Evolutionary conservation across 2,797 vertebrate genomes (phyloP), one percentile per base, ranked within the genome.

Genomic region (Lithobates pipiens): DNA sequence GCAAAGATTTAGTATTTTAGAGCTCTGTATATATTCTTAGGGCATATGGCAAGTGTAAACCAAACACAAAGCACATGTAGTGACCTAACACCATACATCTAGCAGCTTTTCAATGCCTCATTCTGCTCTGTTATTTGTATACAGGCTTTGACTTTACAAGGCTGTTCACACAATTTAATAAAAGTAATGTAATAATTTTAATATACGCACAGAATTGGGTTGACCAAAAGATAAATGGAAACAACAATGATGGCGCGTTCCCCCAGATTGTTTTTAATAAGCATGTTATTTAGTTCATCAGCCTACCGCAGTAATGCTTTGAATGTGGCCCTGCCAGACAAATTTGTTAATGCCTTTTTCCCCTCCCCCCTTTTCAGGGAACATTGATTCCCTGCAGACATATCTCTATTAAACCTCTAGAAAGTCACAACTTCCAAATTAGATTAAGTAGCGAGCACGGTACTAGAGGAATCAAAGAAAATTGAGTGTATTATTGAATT

Each of bases 381-480:
- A 90, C 89, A 90, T 91, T 91, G 91, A 89, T 94, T 93, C 92
- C 91, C 90, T 91, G 89, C 87, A 92, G 91, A 92, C 91, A 88
- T 91, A 88, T 93, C 92, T 94, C 90, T 93, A 85, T 93, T 93
- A 93, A 93, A 88, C 91, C 88, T 91, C 88, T 93, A 91, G 90
- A 92, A 91, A 92, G 91, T 90, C 90, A 91, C 92, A 91, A 92
- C 91, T 95, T 94, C 93, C 92, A 88, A 91, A 88, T 93, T 93
- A 91, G 91, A 91, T 92, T 94, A 92, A 93, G 89, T 90, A 92
- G 90, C 89, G 90, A 90, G 87, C 90, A 90, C 76, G 88, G 89
- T 90, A 92, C 87, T 91, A 89, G 89, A 89, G 90, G 89, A 93
- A 92, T 93, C 89, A 92, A 90, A 92, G 92, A 92, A 93, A 93